Base-by-base conservation (phyloP, 2,113 vertebrate species). In the Prietella phreatophila region DNA sequence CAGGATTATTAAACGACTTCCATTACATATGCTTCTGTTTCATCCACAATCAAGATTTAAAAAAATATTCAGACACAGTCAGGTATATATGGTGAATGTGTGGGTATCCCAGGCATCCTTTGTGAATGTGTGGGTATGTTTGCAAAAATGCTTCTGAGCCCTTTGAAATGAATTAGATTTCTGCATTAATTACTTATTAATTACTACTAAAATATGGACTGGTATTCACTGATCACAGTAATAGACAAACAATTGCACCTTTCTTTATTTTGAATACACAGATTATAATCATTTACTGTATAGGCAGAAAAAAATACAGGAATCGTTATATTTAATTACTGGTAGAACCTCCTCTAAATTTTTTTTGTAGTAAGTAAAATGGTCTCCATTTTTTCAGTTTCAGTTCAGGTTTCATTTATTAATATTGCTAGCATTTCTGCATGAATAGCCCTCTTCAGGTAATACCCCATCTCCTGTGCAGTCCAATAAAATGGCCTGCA, bases 401-500 rank as follows among this genome's bases (percentile, higher is more conserved):
- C 39, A 42, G 39, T 42, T 42, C 39, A 42, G 39, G 15, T 39
- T 42, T 19, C 20, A 39, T 4, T 73, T 39, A 30, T 15, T 33
- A 30, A 30, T 30, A 67, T 15, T 30, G 8, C 13, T 69, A 19
- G n/a, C 11, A 30, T 30, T 67, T 67, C 63, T 67, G 15, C 67
- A 71, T 17, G 5, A 71, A 36, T 30, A 69, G 14, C 69, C 17
- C 15, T 19, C 33, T 8, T 33, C 15, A 22, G 33, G 67, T 19
- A 15, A 19, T 19, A 30, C n/a, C n/a, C 53, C 82, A 0, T 79
- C 3, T 0, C 97, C 97, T 0, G 89, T 93, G 0, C 98, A 99
- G 88, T 96, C 92, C 4, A 98, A 99, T 6, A 99, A 95, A 0
- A 0, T 0, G 11, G 95, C 96, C 1, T 78, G 88, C n/a, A 99